phyloP scores from a whole-genome alignment of 1,140 invertebrate genomes.

The Adoxophyes honmai region DNA sequence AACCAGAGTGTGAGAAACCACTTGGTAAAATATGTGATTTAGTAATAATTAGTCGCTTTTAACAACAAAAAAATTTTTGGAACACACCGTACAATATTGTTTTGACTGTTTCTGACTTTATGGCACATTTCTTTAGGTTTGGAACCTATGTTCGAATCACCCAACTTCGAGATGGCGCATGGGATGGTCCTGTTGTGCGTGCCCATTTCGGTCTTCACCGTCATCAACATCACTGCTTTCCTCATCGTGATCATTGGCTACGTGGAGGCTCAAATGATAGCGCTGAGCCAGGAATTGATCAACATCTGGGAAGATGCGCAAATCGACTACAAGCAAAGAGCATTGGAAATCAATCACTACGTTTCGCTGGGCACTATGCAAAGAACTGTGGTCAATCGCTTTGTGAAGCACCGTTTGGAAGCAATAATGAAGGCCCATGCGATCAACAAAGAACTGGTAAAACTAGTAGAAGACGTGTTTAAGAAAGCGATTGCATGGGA shows the following conservation, averaged over 20 bases:
- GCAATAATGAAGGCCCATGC: constrained; percentile 30
- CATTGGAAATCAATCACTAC: too few species aligned
- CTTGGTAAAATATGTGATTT: too few species aligned
- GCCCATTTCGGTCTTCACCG: constrained; percentile 24
- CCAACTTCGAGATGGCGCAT: constrained; percentile 44
- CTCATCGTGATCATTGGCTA: constrained; percentile 45
- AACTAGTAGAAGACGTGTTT: constrained; percentile 26
- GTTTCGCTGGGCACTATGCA: too few species aligned
- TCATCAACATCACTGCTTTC: constrained; percentile 35
- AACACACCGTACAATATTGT: too few species aligned
- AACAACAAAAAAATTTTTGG: too few species aligned
- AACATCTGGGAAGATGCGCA: constrained; percentile 38
- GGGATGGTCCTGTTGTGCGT: constrained; percentile 22
- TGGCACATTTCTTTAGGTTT: too few species aligned
- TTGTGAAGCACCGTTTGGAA: constrained; percentile 29
- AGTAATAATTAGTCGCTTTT: too few species aligned
- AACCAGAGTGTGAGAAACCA: too few species aligned
- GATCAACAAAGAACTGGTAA: constrained; percentile 29
- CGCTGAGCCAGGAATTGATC: constrained; percentile 37
- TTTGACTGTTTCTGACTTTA: too few species aligned
- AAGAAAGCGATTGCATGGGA: constrained; percentile 33
- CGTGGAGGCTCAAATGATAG: constrained; percentile 41
- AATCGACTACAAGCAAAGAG: constrained; percentile 22
- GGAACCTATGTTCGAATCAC: constrained; percentile 43
- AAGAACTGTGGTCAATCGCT: constrained; percentile 26